A percentile compares a stretch with the other conserved stretches of the same genome.
Conservation (phyloP, 2,888 invertebrate species). For the Xiphydria camelus region DNA sequence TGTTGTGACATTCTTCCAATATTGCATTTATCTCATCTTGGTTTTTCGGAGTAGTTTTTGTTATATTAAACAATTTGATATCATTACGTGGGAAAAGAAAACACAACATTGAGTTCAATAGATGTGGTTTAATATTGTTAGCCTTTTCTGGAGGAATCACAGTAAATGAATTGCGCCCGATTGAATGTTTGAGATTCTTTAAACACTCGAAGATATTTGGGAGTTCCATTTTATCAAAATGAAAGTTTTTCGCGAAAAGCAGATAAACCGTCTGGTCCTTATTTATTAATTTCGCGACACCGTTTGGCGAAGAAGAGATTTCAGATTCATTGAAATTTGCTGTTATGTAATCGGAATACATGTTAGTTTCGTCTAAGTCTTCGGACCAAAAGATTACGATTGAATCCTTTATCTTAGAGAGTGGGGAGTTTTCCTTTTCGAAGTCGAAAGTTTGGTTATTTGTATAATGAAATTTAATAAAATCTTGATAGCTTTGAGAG, state of each 20-base stretch:
- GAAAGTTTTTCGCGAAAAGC: slow-evolving; percentile 12
- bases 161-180: slow-evolving; percentile 9
- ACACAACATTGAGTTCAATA: slow-evolving; percentile 17
- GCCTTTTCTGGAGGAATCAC: slow-evolving; percentile 14
- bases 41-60: slow-evolving; percentile 3
- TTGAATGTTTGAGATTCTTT: slow-evolving; percentile 7
- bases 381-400: too few relatives aligned
- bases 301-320: too few relatives aligned
- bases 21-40: slow-evolving; percentile 17
- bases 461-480: too few relatives aligned
- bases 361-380: too few relatives aligned
- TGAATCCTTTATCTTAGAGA: too few relatives aligned
- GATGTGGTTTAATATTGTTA: slow-evolving; percentile 9
- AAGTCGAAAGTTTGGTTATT: too few relatives aligned
- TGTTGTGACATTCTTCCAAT: slow-evolving; percentile 12
- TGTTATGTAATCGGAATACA: too few relatives aligned
- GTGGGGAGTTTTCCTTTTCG: too few relatives aligned
- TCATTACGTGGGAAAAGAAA: slow-evolving; percentile 18
- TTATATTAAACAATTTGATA: slow-evolving; percentile 12
- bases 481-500: too few relatives aligned
- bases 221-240: slow-evolving; percentile 18
- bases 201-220: slow-evolving; percentile 18
- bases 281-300: slow-evolving; percentile 13
- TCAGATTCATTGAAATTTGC: too few relatives aligned
- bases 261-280: slow-evolving; percentile 11